These are phyloP conservation scores for Aproaerema taeniolella DNA, from an alignment of 2,888 invertebrate genomes.

Conservation along the genomic window DNA sequence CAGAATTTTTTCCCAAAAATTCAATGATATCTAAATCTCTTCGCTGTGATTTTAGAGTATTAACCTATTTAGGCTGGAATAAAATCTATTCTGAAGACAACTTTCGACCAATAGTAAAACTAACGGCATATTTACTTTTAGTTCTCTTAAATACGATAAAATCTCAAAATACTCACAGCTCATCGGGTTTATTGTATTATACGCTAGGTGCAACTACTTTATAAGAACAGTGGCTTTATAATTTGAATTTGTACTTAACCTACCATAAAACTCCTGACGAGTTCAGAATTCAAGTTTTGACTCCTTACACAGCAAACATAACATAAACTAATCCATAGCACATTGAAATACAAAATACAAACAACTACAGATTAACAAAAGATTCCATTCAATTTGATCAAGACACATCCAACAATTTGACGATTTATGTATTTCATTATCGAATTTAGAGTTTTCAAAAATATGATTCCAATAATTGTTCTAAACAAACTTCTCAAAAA, in stretches of 20 bases:
- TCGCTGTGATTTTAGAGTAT: slow-evolving; percentile 53
- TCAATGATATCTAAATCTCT: slow-evolving; percentile 55
- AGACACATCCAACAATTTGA: slow-evolving; percentile 33
- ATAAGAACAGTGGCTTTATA: slow-evolving; percentile 76
- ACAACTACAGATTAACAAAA: slow-evolving; percentile 19
- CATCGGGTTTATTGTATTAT: slow-evolving; percentile 73
- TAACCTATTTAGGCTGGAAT: slow-evolving; percentile 71
- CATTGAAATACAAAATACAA: slow-evolving; percentile 18
- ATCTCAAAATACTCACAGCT: slow-evolving; percentile 78
- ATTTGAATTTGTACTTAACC: slow-evolving; percentile 76
- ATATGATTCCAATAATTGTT: slow-evolving; percentile 73
- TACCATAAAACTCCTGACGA: slow-evolving; percentile 59
- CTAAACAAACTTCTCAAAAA: slow-evolving; percentile 76
- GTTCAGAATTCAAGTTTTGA: slow-evolving; percentile 40
- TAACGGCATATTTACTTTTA: slow-evolving; percentile 48
- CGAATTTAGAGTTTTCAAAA: slow-evolving; percentile 73
- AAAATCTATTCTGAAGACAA: slow-evolving; percentile 55
- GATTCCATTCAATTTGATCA: neutral
- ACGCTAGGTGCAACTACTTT: slow-evolving; percentile 76
- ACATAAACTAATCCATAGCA: slow-evolving; percentile 21
- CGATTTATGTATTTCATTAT: slow-evolving; percentile 62
- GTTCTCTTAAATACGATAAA: slow-evolving; percentile 73
- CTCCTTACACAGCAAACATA: slow-evolving; percentile 18
- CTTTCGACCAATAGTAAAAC: slow-evolving; percentile 55
- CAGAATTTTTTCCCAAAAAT: slow-evolving; percentile 17